A percentile compares a stretch with the other conserved stretches of the same genome.
Evolutionary conservation across 1,140 invertebrate genomes (phyloP).

Genomic region (Armadillidium nasatum): DNA sequence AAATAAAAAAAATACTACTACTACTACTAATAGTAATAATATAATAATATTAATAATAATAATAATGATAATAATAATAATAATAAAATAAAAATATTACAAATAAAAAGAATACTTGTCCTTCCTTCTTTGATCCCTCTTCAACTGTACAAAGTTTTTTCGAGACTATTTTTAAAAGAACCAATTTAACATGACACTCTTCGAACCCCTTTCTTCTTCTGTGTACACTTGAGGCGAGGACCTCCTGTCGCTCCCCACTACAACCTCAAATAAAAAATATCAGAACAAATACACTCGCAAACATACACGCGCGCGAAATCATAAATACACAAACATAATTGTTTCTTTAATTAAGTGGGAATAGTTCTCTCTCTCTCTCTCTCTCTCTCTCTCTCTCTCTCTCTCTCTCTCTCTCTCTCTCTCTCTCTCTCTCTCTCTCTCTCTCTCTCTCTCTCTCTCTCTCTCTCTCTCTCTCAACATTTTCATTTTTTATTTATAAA

Average conservation of each 20-base stretch:
- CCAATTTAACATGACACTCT: conserved; percentile 5
- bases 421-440: no score
- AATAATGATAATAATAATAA: no score
- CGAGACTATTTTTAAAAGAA: not conserved
- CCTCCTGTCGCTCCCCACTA: not conserved
- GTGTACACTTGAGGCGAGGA: no score
- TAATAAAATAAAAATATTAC: not conserved
- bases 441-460: not conserved
- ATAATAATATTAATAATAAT: no score
- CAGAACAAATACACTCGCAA: not conserved
- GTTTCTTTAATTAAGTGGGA: not conserved
- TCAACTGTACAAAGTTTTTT: not conserved
- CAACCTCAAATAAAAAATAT: not conserved
- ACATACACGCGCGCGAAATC: not conserved
- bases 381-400: not conserved
- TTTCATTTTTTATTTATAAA: not conserved
- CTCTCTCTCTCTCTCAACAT: not conserved
- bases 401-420: not conserved
- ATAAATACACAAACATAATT: not conserved
- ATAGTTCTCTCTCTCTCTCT: not conserved
- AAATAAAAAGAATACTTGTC: not conserved
- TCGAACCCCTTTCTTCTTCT: not conserved
- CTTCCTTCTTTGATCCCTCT: not conserved
- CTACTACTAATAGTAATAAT: no score
- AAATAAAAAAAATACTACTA: no score